These are phyloP conservation scores for Ascaphus truei DNA, from an alignment of 2,113 vertebrate species.

Conservation along the genomic window DNA sequence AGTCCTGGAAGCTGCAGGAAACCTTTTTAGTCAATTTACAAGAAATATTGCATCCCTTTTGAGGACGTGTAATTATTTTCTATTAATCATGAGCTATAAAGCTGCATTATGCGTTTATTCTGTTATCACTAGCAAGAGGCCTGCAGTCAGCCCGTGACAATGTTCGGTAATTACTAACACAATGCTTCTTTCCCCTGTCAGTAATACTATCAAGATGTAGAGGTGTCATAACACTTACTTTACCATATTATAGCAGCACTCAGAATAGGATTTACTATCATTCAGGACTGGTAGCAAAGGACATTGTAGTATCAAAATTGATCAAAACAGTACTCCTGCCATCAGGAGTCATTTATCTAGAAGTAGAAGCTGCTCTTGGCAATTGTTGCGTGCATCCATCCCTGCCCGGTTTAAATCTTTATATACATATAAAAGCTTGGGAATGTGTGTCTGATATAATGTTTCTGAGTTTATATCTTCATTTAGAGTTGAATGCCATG, in stretches of 20 bases:
- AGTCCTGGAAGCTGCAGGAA: slow-evolving; percentile 79
- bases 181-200: slow-evolving; percentile 65
- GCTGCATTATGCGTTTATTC: slow-evolving; percentile 74
- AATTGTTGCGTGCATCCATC: too few relatives aligned
- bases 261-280: slow-evolving; percentile 34
- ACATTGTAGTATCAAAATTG: neutral
- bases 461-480: too few relatives aligned
- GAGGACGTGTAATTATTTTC: slow-evolving; percentile 79
- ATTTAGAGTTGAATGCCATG: too few relatives aligned
- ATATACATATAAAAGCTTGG: too few relatives aligned
- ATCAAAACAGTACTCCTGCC: too few relatives aligned
- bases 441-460: too few relatives aligned
- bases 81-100: slow-evolving; percentile 82
- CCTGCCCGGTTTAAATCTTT: too few relatives aligned
- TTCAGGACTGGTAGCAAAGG: neutral
- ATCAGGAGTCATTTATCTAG: too few relatives aligned
- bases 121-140: slow-evolving; percentile 75
- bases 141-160: slow-evolving; percentile 76
- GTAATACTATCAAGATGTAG: slow-evolving; percentile 67
- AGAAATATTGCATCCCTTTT: slow-evolving; percentile 81
- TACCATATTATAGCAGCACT: slow-evolving; percentile 60
- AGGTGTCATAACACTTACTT: slow-evolving; percentile 59
- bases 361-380: too few relatives aligned
- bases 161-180: slow-evolving; percentile 76
- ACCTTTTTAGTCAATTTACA: slow-evolving; percentile 78